These are phyloP conservation scores for Phodopus roborovskii DNA, from an alignment of 2,113 vertebrate species.

Conservation along the genomic window DNA sequence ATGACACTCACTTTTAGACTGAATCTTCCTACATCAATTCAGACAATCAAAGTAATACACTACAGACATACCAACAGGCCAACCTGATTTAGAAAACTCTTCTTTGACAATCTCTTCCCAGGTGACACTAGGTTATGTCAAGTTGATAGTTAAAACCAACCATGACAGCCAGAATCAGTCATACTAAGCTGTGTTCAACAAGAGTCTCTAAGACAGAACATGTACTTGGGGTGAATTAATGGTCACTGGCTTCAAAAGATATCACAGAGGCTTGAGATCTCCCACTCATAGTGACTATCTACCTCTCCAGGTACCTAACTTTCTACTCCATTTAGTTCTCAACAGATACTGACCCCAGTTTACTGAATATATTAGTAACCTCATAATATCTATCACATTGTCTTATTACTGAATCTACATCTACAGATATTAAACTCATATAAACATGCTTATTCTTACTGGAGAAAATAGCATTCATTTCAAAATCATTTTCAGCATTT, in stretches of 20 bases:
- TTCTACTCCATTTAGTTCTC: background rate
- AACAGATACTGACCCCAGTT: background rate
- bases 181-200: background rate
- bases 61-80: background rate
- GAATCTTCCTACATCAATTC: background rate
- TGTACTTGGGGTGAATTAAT: background rate
- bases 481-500: conserved; percentile 9
- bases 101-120: background rate
- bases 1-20: background rate
- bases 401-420: background rate
- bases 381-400: background rate
- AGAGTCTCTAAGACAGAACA: background rate
- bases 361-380: background rate
- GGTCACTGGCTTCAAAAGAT: background rate
- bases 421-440: background rate
- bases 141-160: background rate
- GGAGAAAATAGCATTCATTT: background rate
- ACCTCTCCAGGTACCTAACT: background rate
- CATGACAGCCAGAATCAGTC: background rate
- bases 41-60: background rate
- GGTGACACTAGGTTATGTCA: background rate
- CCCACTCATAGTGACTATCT: background rate
- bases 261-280: background rate
- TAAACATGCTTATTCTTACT: background rate
- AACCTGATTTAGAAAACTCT: background rate